Base-by-base conservation (phyloP, 2,888 invertebrate species). In the Frankliniella intonsa region DNA sequence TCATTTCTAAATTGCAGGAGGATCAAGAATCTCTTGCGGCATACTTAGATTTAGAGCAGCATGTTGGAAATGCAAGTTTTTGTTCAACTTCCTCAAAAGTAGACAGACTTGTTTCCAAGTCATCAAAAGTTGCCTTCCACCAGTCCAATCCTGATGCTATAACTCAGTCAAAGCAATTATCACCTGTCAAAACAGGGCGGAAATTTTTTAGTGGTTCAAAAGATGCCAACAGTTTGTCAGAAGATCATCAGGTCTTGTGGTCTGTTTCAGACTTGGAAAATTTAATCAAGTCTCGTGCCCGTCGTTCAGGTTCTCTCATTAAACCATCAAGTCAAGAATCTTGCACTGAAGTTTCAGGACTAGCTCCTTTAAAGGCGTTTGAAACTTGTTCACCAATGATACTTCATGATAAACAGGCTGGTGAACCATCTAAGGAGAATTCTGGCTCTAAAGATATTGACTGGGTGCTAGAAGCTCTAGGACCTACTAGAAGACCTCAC, bases 51-150 rank as follows among this genome's bases (percentile, higher is more conserved):
- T 22, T 76, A 9, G 69, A 76, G 25, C 69, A 76, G 25, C 69
- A 76, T 25, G 69, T 76, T 11, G 69, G 69, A 76, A 76, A 76
- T 25, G 69, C 69, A 11, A 76, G 69, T 25, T 76, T 76, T 22
- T 76, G 69, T 22, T 76, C 69, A 76, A 76, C 69, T 25, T 76
- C 69, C 22, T 76, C 69, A 22, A 76, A 76, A 76, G 69, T 76
- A 22, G 69, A 76, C 12, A 76, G 69, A 25, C 69, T 76, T n/a
- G 25, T 76, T 22, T n/a, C 69, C 11, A 76, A 76, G 25, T 76
- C 69, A 5, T 22, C 69, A 25, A 76, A 76, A 12, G 10, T 25
- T 25, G 8, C 69, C 0, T 25, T 76, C 1, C 69, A 76, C 25
- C 69, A 76, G 25, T 76, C 69, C 8, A 76, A 76, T 12, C 69